phyloP scores from a whole-genome alignment of 2,113 vertebrate genomes.

The Sterrhoptilus dennistouni region DNA sequence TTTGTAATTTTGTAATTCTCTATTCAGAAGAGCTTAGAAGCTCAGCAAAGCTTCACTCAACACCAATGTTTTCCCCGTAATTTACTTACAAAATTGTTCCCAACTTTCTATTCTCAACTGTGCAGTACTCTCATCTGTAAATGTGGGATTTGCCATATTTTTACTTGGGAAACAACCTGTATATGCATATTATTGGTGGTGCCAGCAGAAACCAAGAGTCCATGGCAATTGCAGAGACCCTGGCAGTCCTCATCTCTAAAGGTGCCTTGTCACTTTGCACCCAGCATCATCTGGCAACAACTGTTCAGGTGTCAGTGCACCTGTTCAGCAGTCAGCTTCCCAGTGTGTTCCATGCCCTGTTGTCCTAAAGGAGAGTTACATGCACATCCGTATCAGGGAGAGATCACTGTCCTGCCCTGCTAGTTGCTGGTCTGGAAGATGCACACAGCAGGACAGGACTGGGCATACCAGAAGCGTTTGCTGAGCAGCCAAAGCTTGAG shows the following conservation, averaged over 20 bases:
- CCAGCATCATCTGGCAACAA: background rate
- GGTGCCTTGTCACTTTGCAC: background rate
- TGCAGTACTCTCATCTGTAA: background rate
- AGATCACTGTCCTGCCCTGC: background rate
- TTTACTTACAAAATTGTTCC: background rate
- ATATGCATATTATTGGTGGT: background rate
- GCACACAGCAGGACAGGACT: background rate
- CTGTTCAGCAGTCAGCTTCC: background rate
- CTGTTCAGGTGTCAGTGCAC: background rate
- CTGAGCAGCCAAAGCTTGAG: background rate
- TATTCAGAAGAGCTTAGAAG: background rate
- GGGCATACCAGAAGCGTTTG: background rate
- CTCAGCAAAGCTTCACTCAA: background rate
- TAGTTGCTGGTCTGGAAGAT: background rate
- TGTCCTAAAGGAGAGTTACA: background rate
- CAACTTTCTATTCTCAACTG: background rate
- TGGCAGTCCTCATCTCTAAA: no score
- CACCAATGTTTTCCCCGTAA: background rate
- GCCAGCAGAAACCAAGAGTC: background rate
- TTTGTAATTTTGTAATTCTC: background rate
- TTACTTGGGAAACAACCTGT: background rate
- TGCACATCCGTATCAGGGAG: accelerated
- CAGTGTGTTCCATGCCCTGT: background rate
- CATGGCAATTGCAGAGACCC: background rate
- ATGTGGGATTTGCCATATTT: background rate